phyloP scores from a whole-genome alignment of 2,113 vertebrate genomes.

The Delphinus delphis region DNA sequence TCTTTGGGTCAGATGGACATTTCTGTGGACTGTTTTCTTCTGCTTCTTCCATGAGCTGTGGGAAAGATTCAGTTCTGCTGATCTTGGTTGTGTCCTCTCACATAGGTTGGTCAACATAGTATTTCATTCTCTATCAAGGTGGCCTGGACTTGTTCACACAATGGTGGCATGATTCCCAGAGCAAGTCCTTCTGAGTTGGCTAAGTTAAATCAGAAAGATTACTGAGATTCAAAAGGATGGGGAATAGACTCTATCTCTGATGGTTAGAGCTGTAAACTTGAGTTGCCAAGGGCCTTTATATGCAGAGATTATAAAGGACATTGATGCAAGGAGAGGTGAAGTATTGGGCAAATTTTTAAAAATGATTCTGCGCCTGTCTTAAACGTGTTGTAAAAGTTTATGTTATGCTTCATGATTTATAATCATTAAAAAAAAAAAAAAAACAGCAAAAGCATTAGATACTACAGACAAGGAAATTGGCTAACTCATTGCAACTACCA shows the following conservation, averaged over 20 bases:
- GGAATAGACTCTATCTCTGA: background rate
- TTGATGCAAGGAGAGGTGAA: background rate
- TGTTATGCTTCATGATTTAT: background rate
- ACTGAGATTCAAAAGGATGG: background rate
- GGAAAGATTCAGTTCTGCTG: background rate
- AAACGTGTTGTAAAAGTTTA: background rate
- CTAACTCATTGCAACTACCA: background rate
- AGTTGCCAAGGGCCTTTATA: background rate
- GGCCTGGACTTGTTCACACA: background rate
- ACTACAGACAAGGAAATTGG: background rate
- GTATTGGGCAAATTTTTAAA: background rate
- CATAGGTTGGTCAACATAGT: background rate
- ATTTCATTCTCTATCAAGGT: background rate
- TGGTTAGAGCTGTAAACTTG: background rate
- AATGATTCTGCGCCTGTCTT: background rate
- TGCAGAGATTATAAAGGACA: background rate
- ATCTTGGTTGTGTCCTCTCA: background rate
- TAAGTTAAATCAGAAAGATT: background rate
- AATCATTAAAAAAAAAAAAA: background rate
- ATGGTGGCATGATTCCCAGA: background rate
- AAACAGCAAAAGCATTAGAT: background rate
- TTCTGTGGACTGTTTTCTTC: background rate
- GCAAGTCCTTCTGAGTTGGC: background rate
- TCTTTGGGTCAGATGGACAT: background rate
- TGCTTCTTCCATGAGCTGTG: background rate